A percentile compares a stretch with the other conserved stretches of the same genome.
phyloP scores from a whole-genome alignment of 2,888 invertebrate species.

The Cerastis leucographa region DNA sequence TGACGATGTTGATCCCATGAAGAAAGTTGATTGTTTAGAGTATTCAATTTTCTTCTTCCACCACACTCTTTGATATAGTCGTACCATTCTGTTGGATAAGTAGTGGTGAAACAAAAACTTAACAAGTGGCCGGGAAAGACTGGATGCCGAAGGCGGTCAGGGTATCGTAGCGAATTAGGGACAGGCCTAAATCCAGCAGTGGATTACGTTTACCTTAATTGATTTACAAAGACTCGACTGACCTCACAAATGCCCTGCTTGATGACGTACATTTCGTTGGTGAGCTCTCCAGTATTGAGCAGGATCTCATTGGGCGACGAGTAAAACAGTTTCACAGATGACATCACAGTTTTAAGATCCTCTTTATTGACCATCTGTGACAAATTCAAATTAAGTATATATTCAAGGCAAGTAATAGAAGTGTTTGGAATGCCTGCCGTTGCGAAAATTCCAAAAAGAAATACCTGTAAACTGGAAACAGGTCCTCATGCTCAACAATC shows the following conservation, averaged over 20 bases:
- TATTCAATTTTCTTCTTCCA: too few relatives aligned
- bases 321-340: slow-evolving; percentile 79
- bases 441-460: too few relatives aligned
- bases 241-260: slow-evolving; percentile 85
- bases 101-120: background rate
- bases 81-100: background rate
- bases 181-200: background rate
- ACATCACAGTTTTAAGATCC: slow-evolving; percentile 78
- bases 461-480: too few relatives aligned
- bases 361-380: slow-evolving; percentile 78
- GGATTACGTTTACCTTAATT: background rate
- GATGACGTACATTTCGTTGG: slow-evolving; percentile 83
- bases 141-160: background rate
- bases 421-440: too few relatives aligned
- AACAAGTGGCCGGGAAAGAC: background rate
- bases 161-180: background rate
- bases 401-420: too few relatives aligned
- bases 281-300: slow-evolving; percentile 83
- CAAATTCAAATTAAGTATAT: background rate
- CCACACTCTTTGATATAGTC: background rate
- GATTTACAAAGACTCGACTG: slow-evolving; percentile 11
- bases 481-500: too few relatives aligned
- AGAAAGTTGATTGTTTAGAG: background rate
- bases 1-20: background rate
- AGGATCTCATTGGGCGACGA: slow-evolving; percentile 84